Evolutionary conservation across 2,113 vertebrate species (phyloP), one percentile per base, ranked within the genome.

Genomic region (Platycercus adscitus): DNA sequence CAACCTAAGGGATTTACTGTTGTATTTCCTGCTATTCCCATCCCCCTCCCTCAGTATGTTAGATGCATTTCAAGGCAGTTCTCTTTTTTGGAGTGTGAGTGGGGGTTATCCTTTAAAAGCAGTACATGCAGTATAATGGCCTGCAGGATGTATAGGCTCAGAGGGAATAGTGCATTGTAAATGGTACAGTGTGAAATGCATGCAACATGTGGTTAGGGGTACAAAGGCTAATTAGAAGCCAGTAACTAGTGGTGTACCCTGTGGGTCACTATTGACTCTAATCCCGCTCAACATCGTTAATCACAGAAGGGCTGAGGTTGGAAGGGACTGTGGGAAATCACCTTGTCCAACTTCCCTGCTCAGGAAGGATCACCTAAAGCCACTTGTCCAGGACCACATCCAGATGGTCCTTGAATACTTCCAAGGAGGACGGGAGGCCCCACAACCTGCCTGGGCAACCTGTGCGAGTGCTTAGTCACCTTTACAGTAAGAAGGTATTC

Each of bases 371-470:
- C 35, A 8, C 39, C 41, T 21, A n/a, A 24, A 31, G 21, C 47
- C 1, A 1, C 12, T 26, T 35, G 11, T 20, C 18, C 19, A n/a
- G 39, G 24, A 8, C 39, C 4, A 1, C 4, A 1, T 33, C 29
- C 6, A 18, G 25, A 5, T 2, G 6, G n/a, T 41, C 39, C 13
- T 39, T 18, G 52, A 19, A 33, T n/a, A 15, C 46, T 35, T 52
- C 24, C 63, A 20, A 6, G 47, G 47, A 55, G 7, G 56, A 35
- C 6, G 9, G 61, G 35, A 68, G 41, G 12, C 46, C 37, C 15
- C 20, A 28, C 37, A 33, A 3, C n/a, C 13, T 72, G 35, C 15
- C 24, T 26, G 73, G 81, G 44, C 58, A 66, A 6, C 66, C 19
- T 17, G 9, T 44, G 65, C 43, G 53, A 26, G 13, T 14, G 37